Evolutionary conservation across 2,797 vertebrate species (phyloP).

Genomic region (Coregonus sp.): DNA sequence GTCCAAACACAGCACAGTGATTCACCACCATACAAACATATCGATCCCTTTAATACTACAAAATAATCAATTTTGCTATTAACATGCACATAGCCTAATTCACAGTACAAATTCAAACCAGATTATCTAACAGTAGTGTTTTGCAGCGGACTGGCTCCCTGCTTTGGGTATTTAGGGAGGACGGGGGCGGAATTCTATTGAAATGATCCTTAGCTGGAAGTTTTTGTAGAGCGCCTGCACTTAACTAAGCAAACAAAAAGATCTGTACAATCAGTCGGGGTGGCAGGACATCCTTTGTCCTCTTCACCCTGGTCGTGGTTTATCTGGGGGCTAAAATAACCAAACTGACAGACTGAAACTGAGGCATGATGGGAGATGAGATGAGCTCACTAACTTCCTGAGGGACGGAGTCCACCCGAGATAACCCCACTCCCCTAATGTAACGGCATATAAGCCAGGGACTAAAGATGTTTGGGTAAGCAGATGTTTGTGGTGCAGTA

Average conservation of each 20-base stretch:
- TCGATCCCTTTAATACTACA: slow-evolving; percentile 30
- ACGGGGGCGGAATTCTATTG: neutral
- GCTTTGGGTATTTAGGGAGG: neutral
- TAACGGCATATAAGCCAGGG: neutral
- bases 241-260: slow-evolving; percentile 38
- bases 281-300: neutral
- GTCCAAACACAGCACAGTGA: slow-evolving; percentile 25
- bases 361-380: neutral
- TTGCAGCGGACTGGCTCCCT: neutral
- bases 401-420: neutral
- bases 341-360: too few relatives aligned
- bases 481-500: neutral
- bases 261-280: slow-evolving; percentile 24
- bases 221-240: slow-evolving; percentile 16
- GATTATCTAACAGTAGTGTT: neutral
- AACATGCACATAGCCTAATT: slow-evolving; percentile 6
- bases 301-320: neutral
- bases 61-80: slow-evolving; percentile 27
- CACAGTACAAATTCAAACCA: neutral
- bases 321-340: neutral
- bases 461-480: neutral
- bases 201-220: slow-evolving; percentile 6
- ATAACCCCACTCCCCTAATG: neutral
- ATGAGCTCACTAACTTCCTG: slow-evolving; percentile 1
- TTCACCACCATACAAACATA: slow-evolving; percentile 55